These are phyloP conservation scores for Varanus salvator DNA, from an alignment of 2,113 vertebrate genomes.

Conservation along the genomic window DNA sequence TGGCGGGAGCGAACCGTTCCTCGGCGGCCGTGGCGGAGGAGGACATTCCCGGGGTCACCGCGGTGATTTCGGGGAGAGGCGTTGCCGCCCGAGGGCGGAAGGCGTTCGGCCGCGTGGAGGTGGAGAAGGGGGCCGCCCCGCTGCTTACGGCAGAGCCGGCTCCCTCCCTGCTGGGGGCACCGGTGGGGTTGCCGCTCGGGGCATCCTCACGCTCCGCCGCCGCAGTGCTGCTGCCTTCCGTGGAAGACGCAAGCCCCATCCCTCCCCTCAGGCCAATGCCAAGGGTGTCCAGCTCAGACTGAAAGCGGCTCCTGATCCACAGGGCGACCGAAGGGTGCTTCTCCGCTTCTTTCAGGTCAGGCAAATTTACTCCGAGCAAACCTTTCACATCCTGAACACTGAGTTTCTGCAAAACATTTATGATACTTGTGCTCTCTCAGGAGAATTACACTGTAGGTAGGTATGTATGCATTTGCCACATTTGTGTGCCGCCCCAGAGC, in stretches of 20 bases:
- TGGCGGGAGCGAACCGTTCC: neutral
- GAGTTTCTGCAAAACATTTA: constrained; percentile 62
- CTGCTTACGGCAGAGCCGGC: fast-evolving
- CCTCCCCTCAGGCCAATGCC: constrained; percentile 56
- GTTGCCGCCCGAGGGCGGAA: neutral
- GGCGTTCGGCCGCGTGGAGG: neutral
- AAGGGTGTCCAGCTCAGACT: constrained; percentile 58
- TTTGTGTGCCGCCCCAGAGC: neutral
- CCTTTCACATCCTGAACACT: constrained; percentile 48
- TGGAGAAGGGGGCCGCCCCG: fast-evolving
- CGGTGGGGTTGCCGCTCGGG: fast-evolving
- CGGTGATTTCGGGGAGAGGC: neutral
- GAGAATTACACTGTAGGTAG: too few relatives aligned
- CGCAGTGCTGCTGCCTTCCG: neutral
- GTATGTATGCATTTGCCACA: too few relatives aligned
- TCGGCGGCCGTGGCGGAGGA: fast-evolving
- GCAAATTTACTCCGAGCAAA: constrained; percentile 70
- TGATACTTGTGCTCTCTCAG: fast-evolving
- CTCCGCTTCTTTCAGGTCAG: constrained; percentile 52
- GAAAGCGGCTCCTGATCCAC: constrained; percentile 66
- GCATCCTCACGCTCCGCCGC: neutral
- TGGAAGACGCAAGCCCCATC: fast-evolving
- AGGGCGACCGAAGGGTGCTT: constrained; percentile 42
- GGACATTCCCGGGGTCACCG: neutral
- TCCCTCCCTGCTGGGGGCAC: neutral